Evolutionary conservation across 2,113 vertebrate genomes (phyloP), one percentile per base, ranked within the genome.

Genomic region (Hyaena hyaena): DNA sequence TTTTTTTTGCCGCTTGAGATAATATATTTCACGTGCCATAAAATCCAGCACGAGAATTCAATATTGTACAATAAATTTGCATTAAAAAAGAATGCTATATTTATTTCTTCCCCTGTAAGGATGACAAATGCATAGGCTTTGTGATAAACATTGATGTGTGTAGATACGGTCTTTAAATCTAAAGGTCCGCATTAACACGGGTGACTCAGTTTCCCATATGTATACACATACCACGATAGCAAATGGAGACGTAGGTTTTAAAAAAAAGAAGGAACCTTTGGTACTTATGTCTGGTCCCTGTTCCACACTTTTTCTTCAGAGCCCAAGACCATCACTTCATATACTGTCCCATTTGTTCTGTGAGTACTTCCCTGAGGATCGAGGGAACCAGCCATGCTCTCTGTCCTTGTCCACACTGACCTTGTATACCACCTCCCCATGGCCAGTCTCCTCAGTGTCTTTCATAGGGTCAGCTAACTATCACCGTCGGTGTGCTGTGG

Each of bases 21-120:
- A 71, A 55, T 80, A 1, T 91, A 95, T 90, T 91, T 93, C 45
- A 80, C 2, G 1, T 71, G 28, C 31, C 74, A 23, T 85, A 53
- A 88, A 96, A 76, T 90, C 63, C 23, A 85, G 10, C 74, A 23
- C 89, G 65, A 95, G 48, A 95, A 23, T 48, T 17, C 80, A 74
- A 39, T 65, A 73, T 63, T 69, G 43, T 55, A 4, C 7, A 55
- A n/a, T 71, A 61, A 7, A 9, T 79, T 90, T 93, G 55, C 39
- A 83, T 96, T 91, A 55, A 95, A 97, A 96, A 96, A 87, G 61
- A 73, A 88, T 81, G 73, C 9, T 21, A 74, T 90, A 14, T 77
- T 85, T 90, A 84, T 66, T 71, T 50, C 50, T 88, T 94, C 69
- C 31, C 35, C 74, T 28, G 28, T 23, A 73, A 95, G 73, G 61